Base-by-base conservation (phyloP, 2,888 invertebrate species). In the Tenthredo scrophulariae region DNA sequence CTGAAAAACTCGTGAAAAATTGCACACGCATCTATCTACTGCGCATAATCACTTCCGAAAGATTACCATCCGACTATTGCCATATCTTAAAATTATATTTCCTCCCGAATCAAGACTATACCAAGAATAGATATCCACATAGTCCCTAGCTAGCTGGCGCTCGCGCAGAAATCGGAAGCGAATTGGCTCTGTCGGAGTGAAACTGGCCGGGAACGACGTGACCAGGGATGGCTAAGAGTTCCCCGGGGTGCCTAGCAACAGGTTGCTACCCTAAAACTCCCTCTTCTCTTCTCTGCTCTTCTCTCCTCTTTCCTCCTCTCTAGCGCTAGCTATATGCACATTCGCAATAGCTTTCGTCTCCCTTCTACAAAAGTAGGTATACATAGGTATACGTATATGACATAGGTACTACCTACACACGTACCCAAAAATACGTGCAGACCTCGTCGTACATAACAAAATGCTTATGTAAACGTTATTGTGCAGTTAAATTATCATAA, bases 231-330 rank as follows among this genome's bases (percentile, higher is more conserved):
- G 89, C 88, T 89, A 89, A 90, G 90, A 89, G 89, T 86, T 89
- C 89, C 89, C 89, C 67, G 88, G 90, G 91, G 90, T 91, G 91
- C 91, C 90, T 92, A 91, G 92, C 92, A 92, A 92, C 92, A 92
- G 92, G 92, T 92, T 91, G 92, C 90, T 90, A 90, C 89, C 90
- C 89, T 89, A 89, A 91, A 91, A 90, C 91, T 91, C 80, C 62
- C 80, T 80, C 62, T 37, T 26, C 80, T 58, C 79, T 50, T 58
- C 86, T 85, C 77, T 72, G 84, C 77, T 85, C 72, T 87, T 79
- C 65, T 86, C 82, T 86, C 86, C 85, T 86, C 86, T 85, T 43
- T 86, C 22, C 74, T 50, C 33, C 29, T 54, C 54, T 40, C 54
- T 50, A 54, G 33, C 77, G 29, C 18, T 77, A 50, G 26, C 77